Evolutionary conservation across 2,113 vertebrate species (phyloP), one percentile per base, ranked within the genome.

Genomic region (Albula glossodonta): DNA sequence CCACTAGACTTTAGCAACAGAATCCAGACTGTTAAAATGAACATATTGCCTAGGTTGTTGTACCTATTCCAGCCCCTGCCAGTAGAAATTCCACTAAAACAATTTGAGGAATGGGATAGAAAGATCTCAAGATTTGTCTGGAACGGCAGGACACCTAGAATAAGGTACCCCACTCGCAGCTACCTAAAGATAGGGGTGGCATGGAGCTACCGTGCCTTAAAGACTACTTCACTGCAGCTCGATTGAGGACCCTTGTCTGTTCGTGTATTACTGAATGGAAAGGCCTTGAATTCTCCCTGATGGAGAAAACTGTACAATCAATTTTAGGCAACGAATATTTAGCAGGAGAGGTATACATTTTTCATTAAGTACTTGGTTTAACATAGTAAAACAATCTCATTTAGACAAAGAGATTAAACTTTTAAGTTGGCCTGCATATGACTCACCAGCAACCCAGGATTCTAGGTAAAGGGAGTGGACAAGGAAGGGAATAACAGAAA

Each of bases 21-120:
- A 41, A 78, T 78, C 22, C 7, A 78, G 22, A 12, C 84, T 57
- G 78, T 85, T 85, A 79, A 85, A 85, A 84, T 84, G 41, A 84
- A 84, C 41, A 84, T 84, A 8, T 78, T 74, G 25, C 63, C 84
- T 17, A 78, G 77, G 51, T 60, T 85, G 13, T 49, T 85, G 52
- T 80, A 85, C 12, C 15, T 80, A 57, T 85, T 85, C 78, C 84
- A 85, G 19, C 25, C 84, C 53, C 51, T 85, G 10, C 84, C 84
- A 80, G 8, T 79, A 12, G 77, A 79, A 48, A 56, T 85, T 15
- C 10, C 25, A 51, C 84, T 79, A 50, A 50, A 22, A 52, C 84
- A 80, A 22, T 48, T 85, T 48, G 78, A 80, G 25, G 78, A 85
- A 48, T 85, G 78, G 84, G 84, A 85, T 15, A 85, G 51, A 63